These are phyloP conservation scores for Hydropsyche tenuis DNA, from an alignment of 1,140 invertebrate genomes.

Conservation along the genomic window DNA sequence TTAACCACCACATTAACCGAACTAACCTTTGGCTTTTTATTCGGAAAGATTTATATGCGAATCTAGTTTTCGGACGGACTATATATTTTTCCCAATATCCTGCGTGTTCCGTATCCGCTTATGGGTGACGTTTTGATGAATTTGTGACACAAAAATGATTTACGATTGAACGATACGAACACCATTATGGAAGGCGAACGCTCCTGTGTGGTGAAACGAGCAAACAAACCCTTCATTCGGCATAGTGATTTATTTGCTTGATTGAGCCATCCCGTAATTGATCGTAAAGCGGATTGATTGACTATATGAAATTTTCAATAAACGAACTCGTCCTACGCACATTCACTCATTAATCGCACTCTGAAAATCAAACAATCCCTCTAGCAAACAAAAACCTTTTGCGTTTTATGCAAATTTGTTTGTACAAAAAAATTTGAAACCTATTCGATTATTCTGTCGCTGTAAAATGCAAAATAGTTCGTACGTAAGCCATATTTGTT, in stretches of 20 bases:
- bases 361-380: too few relatives aligned
- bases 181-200: neutral
- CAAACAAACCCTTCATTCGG: conserved; percentile 6
- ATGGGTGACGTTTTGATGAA: conserved; percentile 4
- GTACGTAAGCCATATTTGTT: too few relatives aligned
- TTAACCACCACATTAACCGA: too few relatives aligned
- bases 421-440: too few relatives aligned
- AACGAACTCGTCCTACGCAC: neutral
- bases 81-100: neutral
- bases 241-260: neutral
- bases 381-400: too few relatives aligned
- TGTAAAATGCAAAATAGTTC: too few relatives aligned
- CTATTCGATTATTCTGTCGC: too few relatives aligned
- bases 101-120: neutral
- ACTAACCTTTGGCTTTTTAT: too few relatives aligned
- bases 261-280: conserved; percentile 12
- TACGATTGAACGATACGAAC: neutral
- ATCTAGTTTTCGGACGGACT: neutral
- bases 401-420: too few relatives aligned
- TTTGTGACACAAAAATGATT: conserved; percentile 10
- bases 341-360: too few relatives aligned
- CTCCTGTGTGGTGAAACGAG: neutral
- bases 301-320: neutral
- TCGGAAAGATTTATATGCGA: too few relatives aligned
- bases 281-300: neutral